Conservation (phyloP, 2,113 vertebrate species). For the Ctenomys sociabilis region DNA sequence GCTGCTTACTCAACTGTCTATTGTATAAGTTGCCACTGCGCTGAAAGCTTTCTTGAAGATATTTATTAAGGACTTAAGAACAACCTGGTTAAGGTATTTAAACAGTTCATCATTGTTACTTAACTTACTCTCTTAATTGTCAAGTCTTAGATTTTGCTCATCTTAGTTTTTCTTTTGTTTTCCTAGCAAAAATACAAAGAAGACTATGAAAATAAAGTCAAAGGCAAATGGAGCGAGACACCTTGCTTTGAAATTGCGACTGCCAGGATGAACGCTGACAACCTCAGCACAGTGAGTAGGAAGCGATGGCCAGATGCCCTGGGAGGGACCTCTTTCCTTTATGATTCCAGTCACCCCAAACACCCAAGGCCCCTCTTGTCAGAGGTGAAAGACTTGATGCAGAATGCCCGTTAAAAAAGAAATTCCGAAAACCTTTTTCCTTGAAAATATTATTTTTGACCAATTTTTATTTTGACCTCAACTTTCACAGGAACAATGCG, state of each 20-base stretch:
- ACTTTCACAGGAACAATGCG: conserved; percentile 3
- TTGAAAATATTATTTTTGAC: conserved; percentile 36
- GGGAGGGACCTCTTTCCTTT: not conserved
- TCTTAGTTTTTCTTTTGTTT: conserved; percentile 6
- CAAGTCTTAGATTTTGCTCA: not conserved
- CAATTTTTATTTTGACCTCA: not conserved
- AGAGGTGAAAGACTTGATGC: not conserved
- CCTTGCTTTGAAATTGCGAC: conserved; percentile 95
- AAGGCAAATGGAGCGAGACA: conserved; percentile 97
- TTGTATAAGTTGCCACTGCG: not conserved
- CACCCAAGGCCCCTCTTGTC: not conserved
- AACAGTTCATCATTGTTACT: not conserved
- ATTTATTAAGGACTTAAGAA: not conserved
- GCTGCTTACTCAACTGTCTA: not conserved
- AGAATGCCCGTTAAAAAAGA: not conserved
- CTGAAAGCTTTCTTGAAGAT: not conserved
- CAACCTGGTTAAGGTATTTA: not conserved
- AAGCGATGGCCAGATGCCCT: fast-evolving
- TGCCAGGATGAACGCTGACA: conserved; percentile 94
- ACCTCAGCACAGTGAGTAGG: conserved; percentile 92
- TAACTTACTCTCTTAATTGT: not conserved
- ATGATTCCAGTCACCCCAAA: not conserved
- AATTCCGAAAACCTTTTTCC: not conserved
- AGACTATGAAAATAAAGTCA: conserved; percentile 95
- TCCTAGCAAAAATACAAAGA: conserved; percentile 93